Evolutionary conservation across 1,140 invertebrate species (phyloP).

Genomic region (Drosophila chauvacae): DNA sequence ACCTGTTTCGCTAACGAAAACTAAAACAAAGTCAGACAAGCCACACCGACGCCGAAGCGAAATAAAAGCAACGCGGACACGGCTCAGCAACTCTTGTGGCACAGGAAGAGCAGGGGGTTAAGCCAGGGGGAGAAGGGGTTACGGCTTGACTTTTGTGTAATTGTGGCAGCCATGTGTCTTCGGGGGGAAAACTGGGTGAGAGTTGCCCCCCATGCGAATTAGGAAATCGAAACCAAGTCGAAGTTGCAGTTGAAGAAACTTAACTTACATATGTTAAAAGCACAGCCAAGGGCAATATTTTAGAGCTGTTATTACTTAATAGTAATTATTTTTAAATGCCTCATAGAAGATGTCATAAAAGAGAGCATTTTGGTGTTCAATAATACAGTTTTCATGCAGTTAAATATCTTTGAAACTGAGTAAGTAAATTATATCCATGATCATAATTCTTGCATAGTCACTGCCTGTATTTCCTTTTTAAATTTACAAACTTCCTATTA

Average conservation of each 20-base stretch:
- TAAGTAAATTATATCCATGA: neutral
- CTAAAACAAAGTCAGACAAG: constrained; percentile 74
- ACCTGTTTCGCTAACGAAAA: constrained; percentile 79
- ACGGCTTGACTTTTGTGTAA: constrained; percentile 74
- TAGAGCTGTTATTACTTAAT: neutral
- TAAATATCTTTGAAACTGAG: neutral
- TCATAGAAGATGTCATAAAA: neutral
- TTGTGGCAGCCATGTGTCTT: constrained; percentile 67
- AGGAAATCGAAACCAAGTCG: constrained; percentile 77
- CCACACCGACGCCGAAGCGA: constrained; percentile 31
- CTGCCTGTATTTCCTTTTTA: neutral
- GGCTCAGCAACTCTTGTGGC: constrained; percentile 70
- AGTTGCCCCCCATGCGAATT: constrained; percentile 61
- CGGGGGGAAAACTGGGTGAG: constrained; percentile 41
- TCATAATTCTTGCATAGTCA: neutral
- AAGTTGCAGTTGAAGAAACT: constrained; percentile 14
- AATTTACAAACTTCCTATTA: no score
- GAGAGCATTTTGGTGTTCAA: neutral
- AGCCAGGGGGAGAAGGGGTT: constrained; percentile 1
- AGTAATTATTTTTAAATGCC: neutral
- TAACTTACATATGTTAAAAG: constrained; percentile 14
- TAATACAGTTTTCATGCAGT: no score
- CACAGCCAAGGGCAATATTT: neutral
- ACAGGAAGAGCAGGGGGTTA: neutral
- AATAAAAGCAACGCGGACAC: constrained; percentile 58